phyloP scores from a whole-genome alignment of 2,797 vertebrate species.

The Urosaurus nigricauda region DNA sequence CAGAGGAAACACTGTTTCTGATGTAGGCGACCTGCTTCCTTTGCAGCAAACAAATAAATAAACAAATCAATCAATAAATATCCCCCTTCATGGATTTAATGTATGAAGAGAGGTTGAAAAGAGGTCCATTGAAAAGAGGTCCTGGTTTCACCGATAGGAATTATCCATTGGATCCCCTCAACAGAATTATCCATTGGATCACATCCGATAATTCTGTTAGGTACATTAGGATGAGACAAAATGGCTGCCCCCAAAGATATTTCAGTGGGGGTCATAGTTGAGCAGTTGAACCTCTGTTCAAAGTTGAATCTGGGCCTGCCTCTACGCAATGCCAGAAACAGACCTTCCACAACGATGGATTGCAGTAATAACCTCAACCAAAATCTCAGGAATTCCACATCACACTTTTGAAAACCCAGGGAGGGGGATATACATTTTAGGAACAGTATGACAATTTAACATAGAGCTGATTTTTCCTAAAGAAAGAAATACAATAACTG shows the following conservation, averaged over 20 bases:
- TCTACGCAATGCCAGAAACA: conserved; percentile 59
- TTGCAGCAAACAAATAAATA: no score
- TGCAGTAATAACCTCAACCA: conserved; percentile 45
- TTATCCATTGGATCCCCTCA: neutral
- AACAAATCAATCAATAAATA: no score
- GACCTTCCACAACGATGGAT: conserved; percentile 47
- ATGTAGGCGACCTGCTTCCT: no score
- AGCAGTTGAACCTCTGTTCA: neutral
- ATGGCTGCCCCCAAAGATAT: neutral
- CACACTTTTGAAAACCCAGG: neutral
- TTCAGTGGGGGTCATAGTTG: neutral
- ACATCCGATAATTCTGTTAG: neutral
- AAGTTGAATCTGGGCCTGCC: neutral
- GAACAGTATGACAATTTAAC: neutral
- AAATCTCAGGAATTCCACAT: conserved; percentile 53
- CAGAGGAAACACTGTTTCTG: no score
- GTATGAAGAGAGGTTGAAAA: no score
- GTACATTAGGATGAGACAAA: neutral
- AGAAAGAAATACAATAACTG: conserved; percentile 32
- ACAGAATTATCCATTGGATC: neutral
- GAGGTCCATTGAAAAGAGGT: neutral
- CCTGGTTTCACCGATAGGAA: neutral
- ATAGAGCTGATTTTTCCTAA: neutral
- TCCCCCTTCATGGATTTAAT: no score
- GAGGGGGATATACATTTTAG: conserved; percentile 4